Conservation (phyloP, 2,888 invertebrate species). For the Teleiodes luculella region DNA sequence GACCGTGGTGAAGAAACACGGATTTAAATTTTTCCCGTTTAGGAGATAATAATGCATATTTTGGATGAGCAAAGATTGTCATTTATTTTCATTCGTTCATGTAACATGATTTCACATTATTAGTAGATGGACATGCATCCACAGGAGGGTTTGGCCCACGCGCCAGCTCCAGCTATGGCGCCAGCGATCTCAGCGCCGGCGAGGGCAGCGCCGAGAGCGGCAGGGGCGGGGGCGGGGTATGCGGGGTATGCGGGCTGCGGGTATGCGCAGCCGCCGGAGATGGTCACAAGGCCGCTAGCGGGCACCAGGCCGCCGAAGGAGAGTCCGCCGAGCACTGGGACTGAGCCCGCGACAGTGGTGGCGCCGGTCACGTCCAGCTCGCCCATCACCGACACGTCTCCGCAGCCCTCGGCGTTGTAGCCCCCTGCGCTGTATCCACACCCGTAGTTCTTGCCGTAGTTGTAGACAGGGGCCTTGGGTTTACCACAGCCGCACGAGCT, state of each 20-base stretch:
- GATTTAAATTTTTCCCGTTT: too few relatives aligned
- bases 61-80: too few relatives aligned
- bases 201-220: background rate
- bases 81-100: too few relatives aligned
- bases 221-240: conserved; percentile 12
- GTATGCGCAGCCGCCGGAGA: conserved; percentile 34
- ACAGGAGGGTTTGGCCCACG: too few relatives aligned
- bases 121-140: too few relatives aligned
- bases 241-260: conserved; percentile 9
- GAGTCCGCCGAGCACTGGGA: conserved; percentile 39
- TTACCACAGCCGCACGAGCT: background rate
- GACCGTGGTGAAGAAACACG: too few relatives aligned
- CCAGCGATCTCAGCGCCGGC: background rate
- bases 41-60: too few relatives aligned
- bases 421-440: conserved; percentile 19
- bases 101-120: too few relatives aligned
- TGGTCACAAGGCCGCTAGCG: conserved; percentile 34
- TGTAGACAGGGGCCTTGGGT: too few relatives aligned
- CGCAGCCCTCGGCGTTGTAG: conserved; percentile 30
- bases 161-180: too few relatives aligned
- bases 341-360: conserved; percentile 34
- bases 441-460: background rate
- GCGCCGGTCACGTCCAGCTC: conserved; percentile 32
- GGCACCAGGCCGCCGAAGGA: conserved; percentile 30
- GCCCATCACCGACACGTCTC: conserved; percentile 26